Evolutionary conservation across 1,140 invertebrate species (phyloP).

Genomic region (Drosophila melanica): DNA sequence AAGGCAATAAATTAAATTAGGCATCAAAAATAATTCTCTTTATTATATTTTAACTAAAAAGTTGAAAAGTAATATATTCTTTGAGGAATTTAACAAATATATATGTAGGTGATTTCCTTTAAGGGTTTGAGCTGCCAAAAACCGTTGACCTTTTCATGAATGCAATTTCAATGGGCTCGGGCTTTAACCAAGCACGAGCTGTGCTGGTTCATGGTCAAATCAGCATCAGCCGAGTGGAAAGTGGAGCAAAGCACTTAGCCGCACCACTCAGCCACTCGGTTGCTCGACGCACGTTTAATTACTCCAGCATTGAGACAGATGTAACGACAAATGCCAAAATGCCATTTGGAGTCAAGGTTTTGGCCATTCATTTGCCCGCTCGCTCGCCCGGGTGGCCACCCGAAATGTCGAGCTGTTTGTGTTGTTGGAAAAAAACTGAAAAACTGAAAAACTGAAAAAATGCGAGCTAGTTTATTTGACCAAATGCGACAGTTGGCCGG

Average conservation of each 20-base stretch:
- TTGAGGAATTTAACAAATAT: too few relatives aligned
- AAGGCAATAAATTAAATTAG: too few relatives aligned
- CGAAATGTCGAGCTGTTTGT: constrained; percentile 50
- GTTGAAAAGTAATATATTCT: too few relatives aligned
- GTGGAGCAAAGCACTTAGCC: constrained; percentile 38
- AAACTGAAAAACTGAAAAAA: constrained; percentile 57
- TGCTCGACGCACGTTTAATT: constrained; percentile 52
- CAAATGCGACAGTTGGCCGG: constrained; percentile 55
- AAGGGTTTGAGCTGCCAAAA: too few relatives aligned
- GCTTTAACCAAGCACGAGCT: constrained; percentile 3
- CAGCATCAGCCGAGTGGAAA: constrained; percentile 17
- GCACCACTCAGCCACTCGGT: constrained; percentile 8
- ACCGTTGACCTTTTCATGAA: too few relatives aligned
- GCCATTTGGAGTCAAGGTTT: constrained; percentile 67
- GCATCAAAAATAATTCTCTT: too few relatives aligned
- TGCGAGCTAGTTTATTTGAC: constrained; percentile 68
- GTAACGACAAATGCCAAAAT: constrained; percentile 57
- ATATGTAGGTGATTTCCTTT: too few relatives aligned
- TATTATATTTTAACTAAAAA: too few relatives aligned
- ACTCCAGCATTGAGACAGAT: constrained; percentile 41
- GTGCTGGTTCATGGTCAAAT: constrained; percentile 12
- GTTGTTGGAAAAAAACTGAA: not conserved
- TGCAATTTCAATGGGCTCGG: too few relatives aligned
- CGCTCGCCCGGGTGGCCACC: constrained; percentile 50
- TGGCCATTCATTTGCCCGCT: constrained; percentile 32